Evolutionary conservation across 2,113 vertebrate genomes (phyloP), one percentile per base, ranked within the genome.

Genomic region (Hyperopisus bebe): DNA sequence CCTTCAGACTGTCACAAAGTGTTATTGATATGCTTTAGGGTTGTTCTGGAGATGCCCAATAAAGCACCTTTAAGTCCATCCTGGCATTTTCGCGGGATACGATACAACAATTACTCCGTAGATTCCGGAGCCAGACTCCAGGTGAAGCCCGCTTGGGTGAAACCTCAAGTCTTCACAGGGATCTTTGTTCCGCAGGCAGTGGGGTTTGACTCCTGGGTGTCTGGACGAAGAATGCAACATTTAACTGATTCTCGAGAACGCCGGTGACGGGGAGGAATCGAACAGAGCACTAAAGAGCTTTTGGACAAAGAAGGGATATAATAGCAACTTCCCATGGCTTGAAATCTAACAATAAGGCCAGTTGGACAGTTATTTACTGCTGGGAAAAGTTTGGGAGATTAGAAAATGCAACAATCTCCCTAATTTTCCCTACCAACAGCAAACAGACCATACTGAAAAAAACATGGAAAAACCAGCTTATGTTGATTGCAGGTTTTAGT

Each of bases 401-500:
- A 86, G 11, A n/a, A 44, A 86, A 50, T 86, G 44, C 44, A 27
- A 27, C 2, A n/a, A 86, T 80, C 10, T 31, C n/a, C 4, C 5
- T 3, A 47, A 27, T 47, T 85, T 24, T 47, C 46, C 46, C 17
- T n/a, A 85, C 11, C 5, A 0, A 24, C 46, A 48, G 10, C 48
- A 89, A 47, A 89, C 9, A 77, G 15, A 31, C 48, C 88, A 21
- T 7, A 21, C 17, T 24, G n/a, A 89, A 17, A 80, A 10, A 82
- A 21, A 8, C 47, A 27, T 5, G 11, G 3, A 77, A 46, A n/a
- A 44, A 88, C 83, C 77, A 42, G 53, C 85, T 87, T 89, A 89
- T 10, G 42, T 8, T 89, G 91, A 87, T 53, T 89, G n/a, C 55
- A 66, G 82, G n/a, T 89, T 91, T 88, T 10, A 66, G 58, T 3